These are phyloP conservation scores for Cephus pulcher DNA, from an alignment of 2,888 invertebrate species.

Conservation along the genomic window DNA sequence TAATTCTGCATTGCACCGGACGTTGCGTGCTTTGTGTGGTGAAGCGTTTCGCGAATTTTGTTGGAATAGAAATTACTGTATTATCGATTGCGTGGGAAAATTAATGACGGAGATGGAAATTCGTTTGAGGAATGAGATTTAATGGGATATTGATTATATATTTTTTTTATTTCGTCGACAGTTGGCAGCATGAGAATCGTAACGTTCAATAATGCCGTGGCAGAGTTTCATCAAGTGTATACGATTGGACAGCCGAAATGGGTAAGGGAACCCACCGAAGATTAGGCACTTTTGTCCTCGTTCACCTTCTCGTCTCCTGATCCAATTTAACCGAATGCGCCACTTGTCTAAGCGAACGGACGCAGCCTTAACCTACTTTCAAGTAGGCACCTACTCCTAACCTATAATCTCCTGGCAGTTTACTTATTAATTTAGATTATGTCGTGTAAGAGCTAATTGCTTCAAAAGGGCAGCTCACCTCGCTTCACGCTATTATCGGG, in stretches of 20 bases:
- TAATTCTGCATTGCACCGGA: not conserved
- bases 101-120: not conserved
- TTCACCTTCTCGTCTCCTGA: slow-evolving; percentile 51
- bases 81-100: not conserved
- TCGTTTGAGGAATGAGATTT: not conserved
- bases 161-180: not conserved
- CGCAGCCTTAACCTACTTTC: slow-evolving; percentile 54
- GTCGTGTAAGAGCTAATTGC: slow-evolving; percentile 63
- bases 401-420: slow-evolving; percentile 58
- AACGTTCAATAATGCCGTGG: not conserved
- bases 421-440: slow-evolving; percentile 66
- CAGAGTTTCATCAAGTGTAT: not conserved
- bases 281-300: slow-evolving; percentile 24
- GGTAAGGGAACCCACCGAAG: slow-evolving; percentile 1
- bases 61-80: not conserved
- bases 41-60: not conserved
- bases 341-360: slow-evolving; percentile 49
- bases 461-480: slow-evolving; percentile 26
- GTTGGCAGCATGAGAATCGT: not conserved
- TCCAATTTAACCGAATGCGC: slow-evolving; percentile 60
- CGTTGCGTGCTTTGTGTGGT: not conserved
- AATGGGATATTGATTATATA: not conserved
- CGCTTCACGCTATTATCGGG: not conserved
- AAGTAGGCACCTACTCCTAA: slow-evolving; percentile 45
- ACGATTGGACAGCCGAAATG: not conserved